Evolutionary conservation across 2,113 vertebrate genomes (phyloP).

Genomic region (Aphyosemion australe): DNA sequence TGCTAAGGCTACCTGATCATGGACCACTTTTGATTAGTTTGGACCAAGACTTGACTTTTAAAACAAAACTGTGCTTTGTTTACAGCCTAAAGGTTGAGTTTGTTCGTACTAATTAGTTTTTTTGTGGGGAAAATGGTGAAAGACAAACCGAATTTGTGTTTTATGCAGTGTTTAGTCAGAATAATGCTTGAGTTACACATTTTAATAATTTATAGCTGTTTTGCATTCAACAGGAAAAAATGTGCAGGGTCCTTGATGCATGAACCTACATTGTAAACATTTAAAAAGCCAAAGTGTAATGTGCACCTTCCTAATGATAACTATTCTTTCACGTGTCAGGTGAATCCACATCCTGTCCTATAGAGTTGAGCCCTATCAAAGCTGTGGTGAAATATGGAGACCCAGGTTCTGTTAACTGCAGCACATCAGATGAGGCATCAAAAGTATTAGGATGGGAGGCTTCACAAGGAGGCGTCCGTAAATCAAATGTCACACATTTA

Average conservation of each 20-base stretch:
- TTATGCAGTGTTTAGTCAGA: background rate
- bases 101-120: background rate
- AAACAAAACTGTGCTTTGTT: background rate
- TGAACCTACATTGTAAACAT: background rate
- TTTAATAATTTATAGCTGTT: no score
- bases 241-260: background rate
- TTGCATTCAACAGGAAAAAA: background rate
- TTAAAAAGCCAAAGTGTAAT: no score
- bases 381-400: slow-evolving; percentile 68
- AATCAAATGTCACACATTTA: accelerated
- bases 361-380: slow-evolving; percentile 49
- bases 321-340: slow-evolving; percentile 16
- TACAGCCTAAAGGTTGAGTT: no score
- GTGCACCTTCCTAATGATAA: no score
- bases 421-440: accelerated
- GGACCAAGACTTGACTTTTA: background rate
- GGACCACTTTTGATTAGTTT: background rate
- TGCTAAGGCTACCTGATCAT: background rate
- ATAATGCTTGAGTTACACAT: no score
- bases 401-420: slow-evolving; percentile 63
- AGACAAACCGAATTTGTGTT: background rate
- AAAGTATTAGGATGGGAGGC: slow-evolving; percentile 63
- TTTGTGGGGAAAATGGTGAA: background rate
- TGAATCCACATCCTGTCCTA: slow-evolving; percentile 43
- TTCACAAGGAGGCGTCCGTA: accelerated